Percentiles rank a stretch among this genome's conserved stretches.
Conservation (phyloP, 2,113 vertebrate genomes). For the Blennius ocellaris region DNA sequence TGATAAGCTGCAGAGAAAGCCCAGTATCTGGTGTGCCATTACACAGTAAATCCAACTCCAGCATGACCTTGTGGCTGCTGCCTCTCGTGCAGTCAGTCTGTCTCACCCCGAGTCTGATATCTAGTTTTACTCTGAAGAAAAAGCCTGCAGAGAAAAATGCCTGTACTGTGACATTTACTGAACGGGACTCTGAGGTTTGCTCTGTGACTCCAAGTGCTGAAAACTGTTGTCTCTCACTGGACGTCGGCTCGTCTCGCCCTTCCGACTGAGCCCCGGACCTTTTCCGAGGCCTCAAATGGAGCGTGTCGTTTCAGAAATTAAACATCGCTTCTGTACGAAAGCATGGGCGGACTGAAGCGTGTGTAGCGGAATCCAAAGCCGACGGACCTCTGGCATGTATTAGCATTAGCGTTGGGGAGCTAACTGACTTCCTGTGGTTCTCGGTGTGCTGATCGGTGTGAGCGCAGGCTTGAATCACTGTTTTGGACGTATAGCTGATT, state of each 20-base stretch:
- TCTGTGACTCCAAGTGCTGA: neutral
- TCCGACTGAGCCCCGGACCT: slow-evolving; percentile 4
- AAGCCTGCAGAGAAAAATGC: neutral
- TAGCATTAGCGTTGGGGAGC: slow-evolving; percentile 26
- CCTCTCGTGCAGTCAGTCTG: slow-evolving; percentile 6
- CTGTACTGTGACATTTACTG: neutral
- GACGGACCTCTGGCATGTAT: slow-evolving; percentile 36
- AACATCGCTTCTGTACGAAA: slow-evolving; percentile 10
- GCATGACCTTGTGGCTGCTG: slow-evolving; percentile 6
- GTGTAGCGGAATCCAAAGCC: slow-evolving; percentile 32
- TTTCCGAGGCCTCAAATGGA: slow-evolving; percentile 6
- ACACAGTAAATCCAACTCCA: neutral
- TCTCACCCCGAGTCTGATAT: neutral
- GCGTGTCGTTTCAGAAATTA: slow-evolving; percentile 7
- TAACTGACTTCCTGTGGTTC: slow-evolving; percentile 25
- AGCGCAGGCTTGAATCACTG: slow-evolving; percentile 42
- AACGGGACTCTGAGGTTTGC: slow-evolving; percentile 3
- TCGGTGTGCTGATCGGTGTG: slow-evolving; percentile 42
- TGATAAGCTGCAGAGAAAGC: neutral
- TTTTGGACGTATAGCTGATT: neutral
- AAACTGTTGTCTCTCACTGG: neutral
- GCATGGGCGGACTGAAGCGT: slow-evolving; percentile 30
- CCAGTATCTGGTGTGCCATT: neutral
- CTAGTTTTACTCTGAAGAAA: neutral
- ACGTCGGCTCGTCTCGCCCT: neutral